Conservation (phyloP, 2,797 vertebrate species). For the Chelon labrosus region DNA sequence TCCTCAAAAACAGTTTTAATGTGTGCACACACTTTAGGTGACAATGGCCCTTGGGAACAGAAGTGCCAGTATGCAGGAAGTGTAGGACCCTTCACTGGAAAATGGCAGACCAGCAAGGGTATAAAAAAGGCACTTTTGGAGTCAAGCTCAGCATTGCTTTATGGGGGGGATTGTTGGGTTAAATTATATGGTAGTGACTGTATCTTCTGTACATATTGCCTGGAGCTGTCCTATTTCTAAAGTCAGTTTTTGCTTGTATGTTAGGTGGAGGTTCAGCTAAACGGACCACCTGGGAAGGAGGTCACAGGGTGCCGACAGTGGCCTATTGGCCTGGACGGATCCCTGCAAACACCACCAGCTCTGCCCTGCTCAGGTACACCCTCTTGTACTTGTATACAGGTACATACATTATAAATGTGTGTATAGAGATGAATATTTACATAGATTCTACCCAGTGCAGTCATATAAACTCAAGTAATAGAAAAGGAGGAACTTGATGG, state of each 20-base stretch:
- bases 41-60: constrained; percentile 97
- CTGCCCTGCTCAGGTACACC: constrained; percentile 88
- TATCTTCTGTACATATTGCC: background rate
- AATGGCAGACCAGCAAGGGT: constrained; percentile 93
- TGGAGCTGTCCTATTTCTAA: background rate
- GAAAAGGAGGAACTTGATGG: background rate
- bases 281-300: constrained; percentile 96
- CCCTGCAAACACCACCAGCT: constrained; percentile 85
- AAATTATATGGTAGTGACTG: too few species aligned
- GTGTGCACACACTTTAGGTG: constrained; percentile 82
- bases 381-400: background rate
- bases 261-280: constrained; percentile 94
- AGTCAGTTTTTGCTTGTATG: constrained; percentile 18
- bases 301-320: constrained; percentile 93
- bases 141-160: background rate
- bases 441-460: background rate
- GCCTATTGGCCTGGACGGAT: constrained; percentile 91
- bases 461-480: background rate
- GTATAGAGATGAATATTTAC: background rate
- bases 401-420: background rate
- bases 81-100: constrained; percentile 90
- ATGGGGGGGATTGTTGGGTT: background rate
- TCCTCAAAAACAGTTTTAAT: background rate
- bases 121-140: constrained; percentile 22
- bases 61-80: constrained; percentile 95